Base-by-base conservation (phyloP, 2,888 invertebrate genomes). In the Rhagophthalmus giganteus region DNA sequence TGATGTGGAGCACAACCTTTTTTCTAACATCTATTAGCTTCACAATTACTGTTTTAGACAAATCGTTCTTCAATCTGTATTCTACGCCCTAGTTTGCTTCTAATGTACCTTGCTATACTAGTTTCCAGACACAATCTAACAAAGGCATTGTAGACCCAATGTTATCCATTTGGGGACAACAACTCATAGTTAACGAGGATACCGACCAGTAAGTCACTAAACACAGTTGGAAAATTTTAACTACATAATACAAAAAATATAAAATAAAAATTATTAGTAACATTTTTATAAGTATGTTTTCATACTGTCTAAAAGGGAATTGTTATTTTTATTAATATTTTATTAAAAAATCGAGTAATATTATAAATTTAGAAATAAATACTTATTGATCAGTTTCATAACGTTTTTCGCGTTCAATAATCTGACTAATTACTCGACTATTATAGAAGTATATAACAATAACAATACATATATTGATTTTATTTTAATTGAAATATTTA, bases 91-190 rank as follows among this genome's bases (percentile, higher is more conserved):
- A 68, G 66, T 66, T 62, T 66, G 71, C 69, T 71, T 69, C 68
- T 69, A 70, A 71, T 68, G 67, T 70, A 71, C 66, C 69, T 68
- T 70, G 70, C 70, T 70, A 65, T 69, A 62, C 68, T 72, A 87
- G 87, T 83, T 87, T 87, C 85, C 86, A 87, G 85, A 87, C 86
- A 81, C 86, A 86, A 81, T 84, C 85, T 83, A 92, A 91, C 87
- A 90, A 90, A 85, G 93, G 93, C 86, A 91, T 93, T 86, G 90
- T 93, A 87, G 93, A 94, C 86, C 94, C 93, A 82, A 93, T 94
- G 92, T 90, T 94, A 83, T 91, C 90, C 82, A 94, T 94, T 83
- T 94, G 94, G 94, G 94, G 93, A 81, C 93, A 94, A 83, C 93
- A 93, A 86, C 90, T 93, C 84, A 91, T 93, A 84, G 90, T 93